Base-by-base conservation (phyloP, 2,888 invertebrate species). In the Thymelicus acteon region DNA sequence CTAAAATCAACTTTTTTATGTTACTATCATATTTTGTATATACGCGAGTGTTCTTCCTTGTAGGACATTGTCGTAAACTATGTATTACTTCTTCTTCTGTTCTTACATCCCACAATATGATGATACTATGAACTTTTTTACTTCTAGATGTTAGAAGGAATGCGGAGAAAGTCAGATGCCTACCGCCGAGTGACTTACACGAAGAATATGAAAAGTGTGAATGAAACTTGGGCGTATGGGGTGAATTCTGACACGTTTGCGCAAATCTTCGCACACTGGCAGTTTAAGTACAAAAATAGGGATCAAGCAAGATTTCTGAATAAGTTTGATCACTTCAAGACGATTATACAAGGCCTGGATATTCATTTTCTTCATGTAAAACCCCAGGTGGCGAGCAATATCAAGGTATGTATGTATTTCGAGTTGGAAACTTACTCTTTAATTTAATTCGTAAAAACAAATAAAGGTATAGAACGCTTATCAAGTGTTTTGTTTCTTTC, bases 191-290 rank as follows among this genome's bases (percentile, higher is more conserved):
- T 85, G 24, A 92, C 93, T 7, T 80, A 79, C 12, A 75, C 74
- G 6, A 82, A 84, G 10, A 87, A 87, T 31, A 75, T 75, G 13
- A 82, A 85, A 13, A 88, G 88, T 40, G 75, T 95, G 19, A 95
- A 96, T 85, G 95, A 95, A 60, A 95, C 94, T 0, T 98, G 97
- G 90, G 94, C 95, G 66, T 98, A 98, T 81, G 98, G 98, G 0
- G 95, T 98, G 75, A 96, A 97, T 79, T 91, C 96, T 0, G 94
- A 96, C 1, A 95, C 95, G 24, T 87, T 98, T 24, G 90, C 94
- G 12, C 94, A 95, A 64, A 90, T 98, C 40, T 88, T 97, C 39
- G 91, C 95, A 1, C 96, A 97, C 82, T 99, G 98, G 98, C 94
- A 94, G 37, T 95, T 95, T 47, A 94, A 95, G 54, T 98, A 97